Percentiles rank a stretch among this genome's conserved stretches.
phyloP scores from a whole-genome alignment of 2,888 invertebrate genomes.

The Caenorhabditis sp. region DNA sequence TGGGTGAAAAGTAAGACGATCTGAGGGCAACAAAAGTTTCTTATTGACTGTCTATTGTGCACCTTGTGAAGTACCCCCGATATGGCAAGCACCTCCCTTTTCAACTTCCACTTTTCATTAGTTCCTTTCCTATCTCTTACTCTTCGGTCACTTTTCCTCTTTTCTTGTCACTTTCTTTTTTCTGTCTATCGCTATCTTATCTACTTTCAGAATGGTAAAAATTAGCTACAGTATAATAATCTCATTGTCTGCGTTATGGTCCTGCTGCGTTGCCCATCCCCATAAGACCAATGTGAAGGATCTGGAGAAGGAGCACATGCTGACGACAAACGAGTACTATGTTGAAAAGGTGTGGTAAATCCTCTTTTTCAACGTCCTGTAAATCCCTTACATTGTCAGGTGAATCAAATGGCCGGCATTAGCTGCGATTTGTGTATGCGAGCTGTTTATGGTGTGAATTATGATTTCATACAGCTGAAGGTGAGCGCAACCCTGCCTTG shows the following conservation, averaged over 20 bases:
- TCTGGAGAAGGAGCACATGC: constrained; percentile 48
- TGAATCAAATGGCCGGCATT: constrained; percentile 72
- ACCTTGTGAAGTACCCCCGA: constrained; percentile 43
- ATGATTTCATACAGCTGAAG: constrained; percentile 75
- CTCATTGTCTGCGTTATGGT: constrained; percentile 14
- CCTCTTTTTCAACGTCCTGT: constrained; percentile 29
- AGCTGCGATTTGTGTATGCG: constrained; percentile 76
- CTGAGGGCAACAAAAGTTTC: constrained; percentile 52
- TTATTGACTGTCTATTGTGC: constrained; percentile 62
- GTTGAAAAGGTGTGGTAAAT: constrained; percentile 59
- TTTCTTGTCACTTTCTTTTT: neutral
- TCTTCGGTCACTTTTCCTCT: neutral
- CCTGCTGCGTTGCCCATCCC: constrained; percentile 20
- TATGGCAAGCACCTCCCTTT: constrained; percentile 40
- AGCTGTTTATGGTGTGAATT: constrained; percentile 76
- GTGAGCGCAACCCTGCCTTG: constrained; percentile 62
- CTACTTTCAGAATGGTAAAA: constrained; percentile 28
- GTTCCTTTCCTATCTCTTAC: constrained; percentile 14
- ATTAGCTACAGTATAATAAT: constrained; percentile 37
- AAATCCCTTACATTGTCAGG: constrained; percentile 56
- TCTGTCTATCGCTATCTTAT: neutral
- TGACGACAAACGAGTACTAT: constrained; percentile 60
- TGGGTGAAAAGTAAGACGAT: constrained; percentile 45
- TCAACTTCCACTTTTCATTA: constrained; percentile 14
- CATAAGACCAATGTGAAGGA: constrained; percentile 25